phyloP scores from a whole-genome alignment of 2,888 invertebrate genomes.

The Eledone cirrhosa region DNA sequence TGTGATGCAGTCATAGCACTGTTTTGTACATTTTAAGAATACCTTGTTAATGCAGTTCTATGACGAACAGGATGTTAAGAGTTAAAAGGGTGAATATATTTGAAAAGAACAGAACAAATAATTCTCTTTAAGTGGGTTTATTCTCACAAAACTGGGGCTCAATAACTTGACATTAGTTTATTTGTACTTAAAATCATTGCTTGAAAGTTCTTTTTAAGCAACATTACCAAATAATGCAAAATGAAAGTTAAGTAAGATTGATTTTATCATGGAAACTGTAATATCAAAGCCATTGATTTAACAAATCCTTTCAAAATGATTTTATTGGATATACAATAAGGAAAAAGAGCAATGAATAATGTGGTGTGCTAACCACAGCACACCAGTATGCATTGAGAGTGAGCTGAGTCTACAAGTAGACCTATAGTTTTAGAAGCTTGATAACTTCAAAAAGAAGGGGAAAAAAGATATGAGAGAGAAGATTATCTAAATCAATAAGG shows the following conservation, averaged over 20 bases:
- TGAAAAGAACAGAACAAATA: no score
- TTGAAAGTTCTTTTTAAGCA: neutral
- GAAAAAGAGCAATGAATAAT: neutral
- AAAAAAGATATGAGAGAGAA: neutral
- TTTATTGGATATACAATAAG: neutral
- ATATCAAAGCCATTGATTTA: neutral
- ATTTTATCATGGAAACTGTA: neutral
- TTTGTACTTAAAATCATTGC: neutral
- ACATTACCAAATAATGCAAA: neutral
- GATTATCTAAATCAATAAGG: neutral
- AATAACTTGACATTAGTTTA: neutral
- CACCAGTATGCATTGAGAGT: neutral
- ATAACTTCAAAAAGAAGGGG: constrained; percentile 3
- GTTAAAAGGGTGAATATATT: no score
- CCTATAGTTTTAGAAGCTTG: neutral
- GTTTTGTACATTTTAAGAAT: no score
- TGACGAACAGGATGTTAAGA: no score
- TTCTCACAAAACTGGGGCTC: neutral
- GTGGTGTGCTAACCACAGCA: neutral
- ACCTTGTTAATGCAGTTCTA: no score
- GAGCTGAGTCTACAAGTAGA: neutral
- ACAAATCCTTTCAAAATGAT: neutral
- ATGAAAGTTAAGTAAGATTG: neutral
- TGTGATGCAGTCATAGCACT: no score
- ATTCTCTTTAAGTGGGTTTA: neutral